Evolutionary conservation across 2,888 invertebrate species (phyloP).

Genomic region (Sturmia bella): DNA sequence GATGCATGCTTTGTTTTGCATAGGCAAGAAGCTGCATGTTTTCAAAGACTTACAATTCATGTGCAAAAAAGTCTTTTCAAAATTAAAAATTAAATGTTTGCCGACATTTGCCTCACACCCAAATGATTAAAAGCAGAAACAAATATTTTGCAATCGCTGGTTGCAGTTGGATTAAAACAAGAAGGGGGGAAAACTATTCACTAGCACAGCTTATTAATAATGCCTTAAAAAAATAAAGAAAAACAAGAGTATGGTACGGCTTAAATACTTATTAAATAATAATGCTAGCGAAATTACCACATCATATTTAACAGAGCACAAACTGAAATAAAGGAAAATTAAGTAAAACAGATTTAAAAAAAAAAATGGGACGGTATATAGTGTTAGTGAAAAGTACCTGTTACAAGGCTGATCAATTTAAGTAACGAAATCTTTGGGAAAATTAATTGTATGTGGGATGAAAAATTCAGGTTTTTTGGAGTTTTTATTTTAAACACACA

Average conservation of each 20-base stretch:
- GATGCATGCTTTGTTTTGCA: too few relatives aligned
- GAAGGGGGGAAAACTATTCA: neutral
- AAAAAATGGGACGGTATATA: too few relatives aligned
- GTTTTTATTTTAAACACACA: too few relatives aligned
- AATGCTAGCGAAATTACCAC: conserved; percentile 20
- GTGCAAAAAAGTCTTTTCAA: neutral
- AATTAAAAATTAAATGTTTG: conserved; percentile 9
- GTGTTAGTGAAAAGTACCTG: too few relatives aligned
- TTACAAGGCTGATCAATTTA: too few relatives aligned
- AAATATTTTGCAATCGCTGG: conserved; percentile 17
- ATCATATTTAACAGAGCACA: conserved; percentile 5
- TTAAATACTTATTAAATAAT: conserved; percentile 17
- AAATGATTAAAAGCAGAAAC: conserved; percentile 23
- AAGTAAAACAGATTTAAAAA: too few relatives aligned
- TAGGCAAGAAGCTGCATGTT: too few relatives aligned
- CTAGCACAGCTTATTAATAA: conserved; percentile 36
- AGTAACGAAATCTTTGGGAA: too few relatives aligned
- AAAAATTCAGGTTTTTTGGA: too few relatives aligned
- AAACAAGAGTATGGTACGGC: neutral
- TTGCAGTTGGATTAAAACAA: conserved; percentile 29
- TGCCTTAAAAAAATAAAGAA: neutral
- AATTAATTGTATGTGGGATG: too few relatives aligned
- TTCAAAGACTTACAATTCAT: too few relatives aligned
- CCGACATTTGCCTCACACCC: conserved; percentile 32
- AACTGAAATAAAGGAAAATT: neutral